phyloP scores from a whole-genome alignment of 37 sponge, comb jelly and placozoan genomes.

The Petrosia ficiformis region DNA sequence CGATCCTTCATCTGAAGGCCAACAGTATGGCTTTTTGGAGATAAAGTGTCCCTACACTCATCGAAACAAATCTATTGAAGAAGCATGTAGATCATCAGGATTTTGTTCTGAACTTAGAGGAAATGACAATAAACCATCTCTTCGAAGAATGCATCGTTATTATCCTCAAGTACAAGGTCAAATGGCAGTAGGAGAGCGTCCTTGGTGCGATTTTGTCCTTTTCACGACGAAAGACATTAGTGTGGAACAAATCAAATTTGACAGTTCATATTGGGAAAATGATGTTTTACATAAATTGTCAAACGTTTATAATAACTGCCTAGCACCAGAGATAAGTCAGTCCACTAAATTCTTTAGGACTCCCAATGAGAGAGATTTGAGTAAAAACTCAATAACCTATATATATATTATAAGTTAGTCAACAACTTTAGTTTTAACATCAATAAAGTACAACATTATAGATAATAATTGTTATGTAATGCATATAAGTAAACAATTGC shows the following conservation, averaged over 20 bases:
- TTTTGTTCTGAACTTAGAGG: neutral
- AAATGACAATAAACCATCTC: neutral
- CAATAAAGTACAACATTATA: neutral
- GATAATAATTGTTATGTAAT: neutral
- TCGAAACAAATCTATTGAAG: slow-evolving; percentile 3
- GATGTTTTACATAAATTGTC: slow-evolving; percentile 1
- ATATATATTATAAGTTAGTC: too few species aligned
- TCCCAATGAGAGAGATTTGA: neutral
- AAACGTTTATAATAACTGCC: slow-evolving; percentile 15
- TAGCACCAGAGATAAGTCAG: neutral
- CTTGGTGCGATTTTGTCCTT: slow-evolving; percentile 46
- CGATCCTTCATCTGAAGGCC: slow-evolving; percentile 3
- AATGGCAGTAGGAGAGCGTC: slow-evolving; percentile 24
- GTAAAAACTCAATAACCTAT: too few species aligned
- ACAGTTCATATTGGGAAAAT: neutral
- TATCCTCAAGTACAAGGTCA: slow-evolving; percentile 48
- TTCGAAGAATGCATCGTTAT: slow-evolving; percentile 14
- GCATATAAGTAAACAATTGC: neutral
- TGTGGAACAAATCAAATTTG: slow-evolving; percentile 22
- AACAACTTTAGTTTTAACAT: too few species aligned
- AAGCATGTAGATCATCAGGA: neutral
- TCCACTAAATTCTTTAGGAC: neutral
- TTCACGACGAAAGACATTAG: slow-evolving; percentile 17
- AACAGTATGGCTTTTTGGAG: slow-evolving; percentile 9
- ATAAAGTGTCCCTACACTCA: slow-evolving; percentile 35